A percentile compares a stretch with the other conserved stretches of the same genome.
phyloP scores from a whole-genome alignment of 2,797 vertebrate genomes.

The Melanogrammus aeglefinus region DNA sequence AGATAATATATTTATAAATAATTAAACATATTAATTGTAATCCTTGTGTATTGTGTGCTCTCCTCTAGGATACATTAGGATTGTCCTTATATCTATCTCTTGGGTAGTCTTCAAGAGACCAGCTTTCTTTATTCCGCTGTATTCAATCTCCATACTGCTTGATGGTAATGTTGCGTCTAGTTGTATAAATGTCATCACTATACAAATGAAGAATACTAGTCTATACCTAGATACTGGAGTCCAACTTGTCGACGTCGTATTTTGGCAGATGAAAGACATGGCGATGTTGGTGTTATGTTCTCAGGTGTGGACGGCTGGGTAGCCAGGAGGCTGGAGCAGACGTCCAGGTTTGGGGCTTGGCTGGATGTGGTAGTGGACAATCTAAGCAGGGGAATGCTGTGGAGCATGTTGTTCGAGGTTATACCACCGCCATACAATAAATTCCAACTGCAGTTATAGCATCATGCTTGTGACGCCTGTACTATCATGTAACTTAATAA shows the following conservation, averaged over 20 bases:
- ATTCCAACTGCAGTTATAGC: background rate
- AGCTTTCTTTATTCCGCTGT: conserved; percentile 49
- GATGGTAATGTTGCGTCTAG: conserved; percentile 51
- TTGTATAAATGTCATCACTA: too few relatives aligned
- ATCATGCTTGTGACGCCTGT: background rate
- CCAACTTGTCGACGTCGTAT: too few relatives aligned
- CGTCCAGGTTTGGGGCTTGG: conserved; percentile 72
- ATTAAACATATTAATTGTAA: background rate
- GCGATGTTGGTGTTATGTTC: background rate
- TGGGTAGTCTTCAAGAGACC: conserved; percentile 52
- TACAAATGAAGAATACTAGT: too few relatives aligned
- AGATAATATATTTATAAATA: background rate
- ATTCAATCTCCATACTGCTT: conserved; percentile 47
- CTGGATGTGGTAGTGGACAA: conserved; percentile 71
- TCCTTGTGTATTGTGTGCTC: background rate
- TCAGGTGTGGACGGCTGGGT: conserved; percentile 67
- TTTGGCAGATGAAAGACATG: too few relatives aligned
- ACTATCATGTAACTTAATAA: background rate
- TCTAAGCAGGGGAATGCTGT: conserved; percentile 68
- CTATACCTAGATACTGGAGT: too few relatives aligned
- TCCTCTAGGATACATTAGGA: conserved; percentile 64
- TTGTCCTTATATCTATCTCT: conserved; percentile 51
- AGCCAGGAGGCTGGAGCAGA: conserved; percentile 62
- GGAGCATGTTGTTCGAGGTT: conserved; percentile 65
- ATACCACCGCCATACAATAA: background rate